Evolutionary conservation across 2,797 vertebrate genomes (phyloP).

Genomic region (Danio aesculapii): DNA sequence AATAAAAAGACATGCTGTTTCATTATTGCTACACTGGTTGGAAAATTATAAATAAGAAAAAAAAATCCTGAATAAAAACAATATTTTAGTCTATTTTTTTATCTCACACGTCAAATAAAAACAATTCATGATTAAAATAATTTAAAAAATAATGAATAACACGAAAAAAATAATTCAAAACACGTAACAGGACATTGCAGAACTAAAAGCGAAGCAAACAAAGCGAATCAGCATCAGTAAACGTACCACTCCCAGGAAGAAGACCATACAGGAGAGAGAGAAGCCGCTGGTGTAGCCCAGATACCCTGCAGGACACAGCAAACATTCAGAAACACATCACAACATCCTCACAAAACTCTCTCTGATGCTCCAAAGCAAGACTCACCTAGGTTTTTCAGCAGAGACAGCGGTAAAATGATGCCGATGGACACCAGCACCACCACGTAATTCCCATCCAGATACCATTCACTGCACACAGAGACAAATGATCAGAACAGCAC

Average conservation of each 20-base stretch:
- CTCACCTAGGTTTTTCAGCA: conserved; percentile 95
- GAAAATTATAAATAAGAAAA: too few relatives aligned
- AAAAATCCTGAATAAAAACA: too few relatives aligned
- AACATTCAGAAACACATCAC: conserved; percentile 5
- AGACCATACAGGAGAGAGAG: conserved; percentile 97
- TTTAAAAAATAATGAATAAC: too few relatives aligned
- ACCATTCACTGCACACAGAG: conserved; percentile 88
- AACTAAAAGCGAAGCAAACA: too few relatives aligned
- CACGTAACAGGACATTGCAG: too few relatives aligned
- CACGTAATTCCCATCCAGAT: conserved; percentile 95
- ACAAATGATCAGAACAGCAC: neutral
- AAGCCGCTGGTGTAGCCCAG: conserved; percentile 98
- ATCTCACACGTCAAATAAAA: too few relatives aligned
- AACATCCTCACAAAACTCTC: conserved; percentile 33
- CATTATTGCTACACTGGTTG: too few relatives aligned
- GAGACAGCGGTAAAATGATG: conserved; percentile 93
- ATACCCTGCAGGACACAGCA: conserved; percentile 83
- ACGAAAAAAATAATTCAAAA: too few relatives aligned
- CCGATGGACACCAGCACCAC: conserved; percentile 90
- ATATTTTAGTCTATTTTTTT: too few relatives aligned
- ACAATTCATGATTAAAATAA: too few relatives aligned
- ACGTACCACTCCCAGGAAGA: conserved; percentile 93
- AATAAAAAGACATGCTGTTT: too few relatives aligned
- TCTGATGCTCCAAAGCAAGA: neutral
- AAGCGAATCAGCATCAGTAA: neutral